phyloP scores from a whole-genome alignment of 1,140 invertebrate genomes.

The Aphidius ervi region DNA sequence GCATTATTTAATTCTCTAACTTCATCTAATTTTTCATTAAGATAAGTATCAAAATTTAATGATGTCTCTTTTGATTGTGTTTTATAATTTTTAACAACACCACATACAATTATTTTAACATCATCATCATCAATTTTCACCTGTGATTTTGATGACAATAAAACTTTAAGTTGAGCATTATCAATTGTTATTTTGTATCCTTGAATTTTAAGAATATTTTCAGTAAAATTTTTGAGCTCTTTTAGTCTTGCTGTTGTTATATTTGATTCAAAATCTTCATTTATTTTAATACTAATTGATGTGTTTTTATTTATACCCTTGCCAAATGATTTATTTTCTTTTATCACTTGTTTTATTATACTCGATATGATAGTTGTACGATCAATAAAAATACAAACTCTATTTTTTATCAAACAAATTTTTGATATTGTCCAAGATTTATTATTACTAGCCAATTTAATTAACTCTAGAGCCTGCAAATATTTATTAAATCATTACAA shows the following conservation, averaged over 20 bases:
- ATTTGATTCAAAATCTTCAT: constrained; percentile 35
- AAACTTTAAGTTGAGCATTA: constrained; percentile 31
- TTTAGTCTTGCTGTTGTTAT: constrained; percentile 41
- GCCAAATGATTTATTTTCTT: constrained; percentile 29
- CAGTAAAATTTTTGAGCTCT: constrained; percentile 42
- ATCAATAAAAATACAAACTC: constrained; percentile 36
- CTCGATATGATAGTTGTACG: constrained; percentile 26
- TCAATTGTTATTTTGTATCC: constrained; percentile 29
- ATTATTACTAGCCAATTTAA: constrained; percentile 28
- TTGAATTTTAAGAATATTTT: constrained; percentile 43
- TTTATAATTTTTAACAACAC: constrained; percentile 50
- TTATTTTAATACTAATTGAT: constrained; percentile 27
- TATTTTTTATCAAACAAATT: constrained; percentile 30
- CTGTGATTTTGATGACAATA: constrained; percentile 52
- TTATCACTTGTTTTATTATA: constrained; percentile 30
- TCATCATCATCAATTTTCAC: constrained; percentile 29
- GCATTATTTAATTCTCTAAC: constrained; percentile 46
- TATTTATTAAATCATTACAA: constrained; percentile 12
- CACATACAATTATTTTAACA: constrained; percentile 43
- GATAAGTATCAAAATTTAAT: constrained; percentile 45
- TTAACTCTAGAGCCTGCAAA: constrained; percentile 30
- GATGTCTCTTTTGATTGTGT: constrained; percentile 49
- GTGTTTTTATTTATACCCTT: constrained; percentile 19
- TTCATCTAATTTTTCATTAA: constrained; percentile 31
- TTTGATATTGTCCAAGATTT: constrained; percentile 35